Conservation (phyloP, 2,888 invertebrate genomes). For the Chrysolina americana region DNA sequence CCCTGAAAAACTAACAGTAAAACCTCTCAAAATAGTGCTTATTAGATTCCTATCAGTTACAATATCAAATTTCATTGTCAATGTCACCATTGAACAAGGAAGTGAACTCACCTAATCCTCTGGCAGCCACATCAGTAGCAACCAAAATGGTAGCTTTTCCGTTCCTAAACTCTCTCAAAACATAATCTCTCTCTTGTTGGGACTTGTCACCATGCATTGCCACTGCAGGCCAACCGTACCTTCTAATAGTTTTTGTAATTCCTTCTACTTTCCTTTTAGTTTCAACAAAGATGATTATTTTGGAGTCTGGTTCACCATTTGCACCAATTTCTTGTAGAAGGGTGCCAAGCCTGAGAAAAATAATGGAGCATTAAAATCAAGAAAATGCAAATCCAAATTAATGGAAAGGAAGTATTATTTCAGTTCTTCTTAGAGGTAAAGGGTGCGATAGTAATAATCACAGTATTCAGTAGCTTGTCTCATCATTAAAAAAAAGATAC, state of each 20-base stretch:
- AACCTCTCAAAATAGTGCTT: not conserved
- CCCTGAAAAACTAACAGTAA: too few relatives aligned
- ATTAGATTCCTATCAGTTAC: not conserved
- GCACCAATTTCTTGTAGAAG: constrained; percentile 84
- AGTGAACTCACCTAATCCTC: constrained; percentile 88
- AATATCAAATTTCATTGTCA: too few relatives aligned
- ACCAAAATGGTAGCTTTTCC: constrained; percentile 91
- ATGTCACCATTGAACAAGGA: too few relatives aligned
- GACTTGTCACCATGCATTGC: constrained; percentile 96
- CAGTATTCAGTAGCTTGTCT: constrained; percentile 30
- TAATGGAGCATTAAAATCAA: not conserved
- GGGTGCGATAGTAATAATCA: constrained; percentile 42
- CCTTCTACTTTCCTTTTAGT: constrained; percentile 89
- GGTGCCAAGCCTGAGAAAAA: constrained; percentile 75
- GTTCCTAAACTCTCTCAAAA: constrained; percentile 88
- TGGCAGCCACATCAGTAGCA: constrained; percentile 97
- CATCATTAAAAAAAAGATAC: constrained; percentile 27
- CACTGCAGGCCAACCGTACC: constrained; percentile 81
- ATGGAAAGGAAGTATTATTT: not conserved
- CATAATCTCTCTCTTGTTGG: constrained; percentile 93
- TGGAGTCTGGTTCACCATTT: constrained; percentile 84
- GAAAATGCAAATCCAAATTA: not conserved
- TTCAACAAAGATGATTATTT: constrained; percentile 95
- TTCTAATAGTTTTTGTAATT: constrained; percentile 83
- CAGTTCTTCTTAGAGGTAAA: constrained; percentile 72